Evolutionary conservation across 2,888 invertebrate genomes (phyloP).

Genomic region (Callyntrura sp.): DNA sequence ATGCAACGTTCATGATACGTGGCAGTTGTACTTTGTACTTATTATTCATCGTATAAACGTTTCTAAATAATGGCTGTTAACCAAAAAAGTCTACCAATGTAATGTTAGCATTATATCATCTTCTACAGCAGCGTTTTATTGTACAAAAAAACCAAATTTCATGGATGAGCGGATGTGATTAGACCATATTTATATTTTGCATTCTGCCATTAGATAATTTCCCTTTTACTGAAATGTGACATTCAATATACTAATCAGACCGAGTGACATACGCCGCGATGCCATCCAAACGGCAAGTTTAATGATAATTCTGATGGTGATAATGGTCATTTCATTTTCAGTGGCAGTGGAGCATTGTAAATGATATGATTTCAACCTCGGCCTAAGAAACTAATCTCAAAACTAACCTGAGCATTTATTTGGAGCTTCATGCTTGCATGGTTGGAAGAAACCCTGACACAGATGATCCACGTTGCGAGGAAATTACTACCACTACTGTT

Average conservation of each 20-base stretch:
- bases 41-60: neutral
- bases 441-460: conserved; percentile 76
- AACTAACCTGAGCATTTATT: conserved; percentile 77
- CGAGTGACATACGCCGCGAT: conserved; percentile 56
- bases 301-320: conserved; percentile 38
- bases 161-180: conserved; percentile 68
- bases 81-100: neutral
- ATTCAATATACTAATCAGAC: conserved; percentile 73
- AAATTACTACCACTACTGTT: conserved; percentile 69
- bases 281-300: conserved; percentile 47
- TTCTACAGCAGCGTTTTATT: neutral
- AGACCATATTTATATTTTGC: conserved; percentile 24
- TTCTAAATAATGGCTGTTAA: neutral
- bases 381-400: conserved; percentile 70
- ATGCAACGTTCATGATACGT: neutral
- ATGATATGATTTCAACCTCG: conserved; percentile 70
- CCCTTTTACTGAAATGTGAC: conserved; percentile 55
- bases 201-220: conserved; percentile 1
- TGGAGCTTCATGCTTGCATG: conserved; percentile 78
- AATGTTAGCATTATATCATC: neutral
- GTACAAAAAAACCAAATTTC: conserved; percentile 55
- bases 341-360: conserved; percentile 72
- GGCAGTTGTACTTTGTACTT: neutral
- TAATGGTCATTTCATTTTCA: conserved; percentile 78
- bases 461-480: conserved; percentile 79